Conservation (phyloP, 2,797 vertebrate genomes). For the Anolis apletophallus region DNA sequence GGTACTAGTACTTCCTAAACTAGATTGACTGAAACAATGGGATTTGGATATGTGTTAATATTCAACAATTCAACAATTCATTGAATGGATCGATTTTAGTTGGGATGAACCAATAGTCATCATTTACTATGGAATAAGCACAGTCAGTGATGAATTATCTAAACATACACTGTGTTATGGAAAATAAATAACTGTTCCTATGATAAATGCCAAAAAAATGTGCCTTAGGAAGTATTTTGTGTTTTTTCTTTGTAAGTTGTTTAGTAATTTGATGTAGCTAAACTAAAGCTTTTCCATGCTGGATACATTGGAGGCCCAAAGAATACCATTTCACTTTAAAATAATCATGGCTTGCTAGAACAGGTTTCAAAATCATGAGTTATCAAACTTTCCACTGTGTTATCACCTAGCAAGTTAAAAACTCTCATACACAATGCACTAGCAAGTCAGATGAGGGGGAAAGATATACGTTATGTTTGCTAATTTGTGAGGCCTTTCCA, state of each 20-base stretch:
- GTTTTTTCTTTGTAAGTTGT: neutral
- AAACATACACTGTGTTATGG: neutral
- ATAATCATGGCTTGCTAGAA: neutral
- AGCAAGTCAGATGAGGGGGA: neutral
- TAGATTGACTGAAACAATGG: too few relatives aligned
- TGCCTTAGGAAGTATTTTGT: neutral
- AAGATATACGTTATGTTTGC: neutral
- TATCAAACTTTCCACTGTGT: slow-evolving; percentile 4
- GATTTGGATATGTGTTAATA: too few relatives aligned
- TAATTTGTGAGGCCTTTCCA: slow-evolving; percentile 5
- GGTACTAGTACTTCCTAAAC: too few relatives aligned
- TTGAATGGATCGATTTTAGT: too few relatives aligned
- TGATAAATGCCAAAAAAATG: neutral
- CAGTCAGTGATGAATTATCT: too few relatives aligned
- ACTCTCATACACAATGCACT: slow-evolving; percentile 11
- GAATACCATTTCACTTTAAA: neutral
- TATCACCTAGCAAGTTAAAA: neutral
- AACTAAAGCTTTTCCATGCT: neutral
- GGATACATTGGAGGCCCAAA: neutral
- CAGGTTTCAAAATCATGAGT: neutral
- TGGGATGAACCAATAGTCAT: too few relatives aligned
- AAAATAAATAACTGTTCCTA: neutral
- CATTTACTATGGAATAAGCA: too few relatives aligned
- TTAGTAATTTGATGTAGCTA: neutral
- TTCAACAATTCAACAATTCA: too few relatives aligned